phyloP scores from a whole-genome alignment of 1,140 invertebrate genomes.

The Diuraphis noxia region DNA sequence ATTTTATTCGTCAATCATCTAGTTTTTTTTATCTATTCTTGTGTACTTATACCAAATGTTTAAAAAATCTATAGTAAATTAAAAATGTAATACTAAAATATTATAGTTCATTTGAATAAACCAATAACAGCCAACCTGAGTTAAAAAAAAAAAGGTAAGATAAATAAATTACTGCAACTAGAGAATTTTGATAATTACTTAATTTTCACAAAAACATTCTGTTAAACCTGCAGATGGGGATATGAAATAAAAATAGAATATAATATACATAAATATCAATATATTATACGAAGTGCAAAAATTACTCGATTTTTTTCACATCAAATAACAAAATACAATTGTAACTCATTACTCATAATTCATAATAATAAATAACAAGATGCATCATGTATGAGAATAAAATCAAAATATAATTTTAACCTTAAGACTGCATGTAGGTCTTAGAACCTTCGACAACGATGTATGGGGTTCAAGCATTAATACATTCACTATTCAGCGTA shows the following conservation, averaged over 20 bases:
- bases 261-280: too few relatives aligned
- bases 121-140: neutral
- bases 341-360: too few relatives aligned
- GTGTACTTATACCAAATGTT: neutral
- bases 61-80: neutral
- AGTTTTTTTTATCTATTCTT: neutral
- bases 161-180: too few relatives aligned
- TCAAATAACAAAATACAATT: neutral
- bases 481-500: neutral
- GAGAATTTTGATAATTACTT: neutral
- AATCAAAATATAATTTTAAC: constrained; percentile 6
- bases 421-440: neutral
- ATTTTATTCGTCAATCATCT: neutral
- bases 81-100: neutral
- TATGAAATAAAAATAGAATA: neutral
- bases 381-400: neutral
- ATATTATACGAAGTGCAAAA: neutral
- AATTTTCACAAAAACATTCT: neutral
- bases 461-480: neutral
- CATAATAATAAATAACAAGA: neutral
- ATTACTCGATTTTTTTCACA: neutral
- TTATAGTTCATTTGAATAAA: neutral
- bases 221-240: neutral
- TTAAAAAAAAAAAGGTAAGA: neutral
- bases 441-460: neutral